Evolutionary conservation across 2,888 invertebrate species (phyloP).

Genomic region (Norana najaformis): DNA sequence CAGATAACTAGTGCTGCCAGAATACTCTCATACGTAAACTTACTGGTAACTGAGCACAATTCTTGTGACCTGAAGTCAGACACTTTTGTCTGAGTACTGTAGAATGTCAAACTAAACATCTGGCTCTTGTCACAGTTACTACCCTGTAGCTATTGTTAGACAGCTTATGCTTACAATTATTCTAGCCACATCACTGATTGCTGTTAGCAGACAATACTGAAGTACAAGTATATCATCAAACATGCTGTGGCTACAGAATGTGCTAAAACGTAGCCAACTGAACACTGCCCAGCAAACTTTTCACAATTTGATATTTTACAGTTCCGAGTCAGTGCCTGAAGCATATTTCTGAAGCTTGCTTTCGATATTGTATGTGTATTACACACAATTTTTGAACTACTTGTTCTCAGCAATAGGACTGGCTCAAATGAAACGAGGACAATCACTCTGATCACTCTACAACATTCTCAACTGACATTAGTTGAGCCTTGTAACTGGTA

Average conservation of each 20-base stretch:
- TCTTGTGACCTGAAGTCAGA: too few species aligned
- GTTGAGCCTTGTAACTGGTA: not conserved
- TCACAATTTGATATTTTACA: not conserved
- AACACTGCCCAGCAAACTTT: not conserved
- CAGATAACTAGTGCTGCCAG: too few species aligned
- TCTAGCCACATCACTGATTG: not conserved
- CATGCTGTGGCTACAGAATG: not conserved
- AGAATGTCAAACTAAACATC: too few species aligned
- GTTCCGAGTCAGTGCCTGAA: not conserved
- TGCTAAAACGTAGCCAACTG: not conserved
- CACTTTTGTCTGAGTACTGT: too few species aligned
- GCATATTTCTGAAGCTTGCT: not conserved
- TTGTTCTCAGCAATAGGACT: not conserved
- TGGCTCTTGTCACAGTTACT: not conserved
- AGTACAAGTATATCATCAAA: not conserved
- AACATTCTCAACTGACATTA: not conserved
- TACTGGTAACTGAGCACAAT: too few species aligned
- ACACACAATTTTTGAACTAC: too few species aligned
- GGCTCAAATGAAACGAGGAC: not conserved
- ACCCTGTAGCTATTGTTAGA: too few species aligned
- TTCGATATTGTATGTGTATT: not conserved
- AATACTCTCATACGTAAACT: too few species aligned
- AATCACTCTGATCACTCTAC: not conserved
- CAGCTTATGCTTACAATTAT: not conserved
- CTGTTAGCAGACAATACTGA: not conserved